Evolutionary conservation across 2,113 vertebrate species (phyloP), one percentile per base, ranked within the genome.

Genomic region (Phalacrocorax aristotelis): DNA sequence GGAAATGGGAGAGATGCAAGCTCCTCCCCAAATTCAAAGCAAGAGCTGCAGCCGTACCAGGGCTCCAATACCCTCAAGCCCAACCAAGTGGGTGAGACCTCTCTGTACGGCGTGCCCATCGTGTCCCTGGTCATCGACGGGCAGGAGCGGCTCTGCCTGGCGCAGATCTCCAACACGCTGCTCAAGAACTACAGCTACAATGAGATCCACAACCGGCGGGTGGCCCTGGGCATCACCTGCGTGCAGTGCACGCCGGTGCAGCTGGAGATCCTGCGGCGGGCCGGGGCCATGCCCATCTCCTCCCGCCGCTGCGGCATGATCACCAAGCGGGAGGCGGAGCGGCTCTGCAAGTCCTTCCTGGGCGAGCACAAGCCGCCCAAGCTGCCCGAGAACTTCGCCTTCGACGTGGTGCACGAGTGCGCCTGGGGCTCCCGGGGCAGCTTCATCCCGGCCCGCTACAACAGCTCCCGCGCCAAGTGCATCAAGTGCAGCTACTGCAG

Each of bases 181-280:
- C 98, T 99, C 15, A 99, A 99, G 93, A 99, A 99, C 98, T 99
- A 98, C 98, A 99, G 99, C 97, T 99, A 99, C 97, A 99, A 99
- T 70, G 99, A 99, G 97, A 99, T 99, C 96, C 99, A 99, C 97
- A 99, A 99, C 96, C 98, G 99, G 0, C 98, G 99, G 3, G 99
- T 99, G 96, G 99, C 99, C 4, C 98, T 65, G 97, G 99, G 99
- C 97, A 99, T 99, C 98, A 99, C 99, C 77, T 99, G 99, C 61
- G 99, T 99, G 78, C 99, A 99, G 97, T 99, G 99, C 96, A 99
- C 99, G 3, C 99, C 99, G 0, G 99, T 99, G 72, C 99, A 99
- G 97, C 92, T 99, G 98, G 99, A 99, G 98, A 99, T 99, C 83
- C 98, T 99, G 57, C 98, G 99, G 19, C 97, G 99, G 32, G 99